A percentile compares a stretch with the other conserved stretches of the same genome.
phyloP scores from a whole-genome alignment of 1,140 invertebrate species.

The Drosophila takahashii region DNA sequence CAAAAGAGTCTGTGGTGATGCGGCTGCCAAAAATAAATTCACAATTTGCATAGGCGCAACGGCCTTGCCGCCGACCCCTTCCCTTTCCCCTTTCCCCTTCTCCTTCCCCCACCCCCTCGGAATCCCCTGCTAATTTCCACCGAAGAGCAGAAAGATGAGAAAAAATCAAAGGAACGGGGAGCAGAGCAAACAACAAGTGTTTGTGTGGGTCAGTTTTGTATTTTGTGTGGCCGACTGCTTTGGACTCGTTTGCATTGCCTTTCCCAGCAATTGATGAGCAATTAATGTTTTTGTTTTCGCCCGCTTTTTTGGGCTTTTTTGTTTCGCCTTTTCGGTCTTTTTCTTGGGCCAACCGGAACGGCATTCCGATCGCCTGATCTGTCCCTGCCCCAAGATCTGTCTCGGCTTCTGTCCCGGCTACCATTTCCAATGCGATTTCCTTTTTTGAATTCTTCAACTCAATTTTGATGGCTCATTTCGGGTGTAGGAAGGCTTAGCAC shows the following conservation, averaged over 20 bases:
- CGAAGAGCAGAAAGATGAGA: neutral
- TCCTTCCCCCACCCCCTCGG: no score
- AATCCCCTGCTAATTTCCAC: constrained; percentile 11
- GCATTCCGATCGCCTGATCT: constrained; percentile 48
- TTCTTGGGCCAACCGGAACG: constrained; percentile 35
- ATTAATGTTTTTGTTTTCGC: constrained; percentile 47
- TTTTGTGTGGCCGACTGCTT: constrained; percentile 66
- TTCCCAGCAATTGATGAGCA: constrained; percentile 70
- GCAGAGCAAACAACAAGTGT: constrained; percentile 41
- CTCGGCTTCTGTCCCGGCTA: constrained; percentile 7
- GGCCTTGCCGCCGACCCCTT: constrained; percentile 1
- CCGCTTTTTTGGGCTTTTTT: neutral
- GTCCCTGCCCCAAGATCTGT: constrained; percentile 15
- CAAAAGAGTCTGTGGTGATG: constrained; percentile 20
- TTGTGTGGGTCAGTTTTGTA: constrained; percentile 64
- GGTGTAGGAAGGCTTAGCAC: neutral
- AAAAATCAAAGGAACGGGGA: neutral
- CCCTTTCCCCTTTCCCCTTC: no score
- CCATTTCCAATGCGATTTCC: constrained; percentile 6
- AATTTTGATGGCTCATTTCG: constrained; percentile 21
- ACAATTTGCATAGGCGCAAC: constrained; percentile 33
- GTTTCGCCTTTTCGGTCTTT: constrained; percentile 1
- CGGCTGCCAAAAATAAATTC: constrained; percentile 64
- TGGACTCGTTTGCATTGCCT: constrained; percentile 33
- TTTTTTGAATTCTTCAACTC: constrained; percentile 3